phyloP scores from a whole-genome alignment of 2,888 invertebrate species.

The Neocrepidodera transversa region DNA sequence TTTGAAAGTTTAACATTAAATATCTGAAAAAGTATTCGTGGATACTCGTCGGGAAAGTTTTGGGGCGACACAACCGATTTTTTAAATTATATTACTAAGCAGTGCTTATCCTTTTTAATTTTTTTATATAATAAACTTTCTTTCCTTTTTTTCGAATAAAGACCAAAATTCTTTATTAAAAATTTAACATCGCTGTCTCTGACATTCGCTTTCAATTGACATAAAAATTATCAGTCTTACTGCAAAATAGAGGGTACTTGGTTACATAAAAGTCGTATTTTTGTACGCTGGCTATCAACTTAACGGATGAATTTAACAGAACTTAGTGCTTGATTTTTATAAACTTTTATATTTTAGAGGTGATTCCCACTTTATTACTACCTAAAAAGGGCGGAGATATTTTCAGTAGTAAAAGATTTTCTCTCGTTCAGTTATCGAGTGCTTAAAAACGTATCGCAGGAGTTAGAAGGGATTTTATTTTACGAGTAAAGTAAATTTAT shows the following conservation, averaged over 20 bases:
- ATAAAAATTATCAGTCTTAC: slow-evolving; percentile 17
- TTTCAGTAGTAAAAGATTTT: slow-evolving; percentile 22
- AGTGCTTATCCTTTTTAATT: too few relatives aligned
- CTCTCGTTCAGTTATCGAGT: slow-evolving; percentile 19
- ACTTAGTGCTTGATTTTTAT: slow-evolving; percentile 24
- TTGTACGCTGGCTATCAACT: slow-evolving; percentile 12
- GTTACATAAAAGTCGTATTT: slow-evolving; percentile 17
- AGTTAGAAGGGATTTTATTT: slow-evolving; percentile 15
- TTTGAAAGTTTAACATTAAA: too few relatives aligned
- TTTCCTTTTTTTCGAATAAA: too few relatives aligned
- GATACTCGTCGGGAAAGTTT: too few relatives aligned
- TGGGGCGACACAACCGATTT: too few relatives aligned
- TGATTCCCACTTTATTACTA: slow-evolving; percentile 23
- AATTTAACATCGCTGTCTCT: too few relatives aligned
- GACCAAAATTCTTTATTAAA: too few relatives aligned
- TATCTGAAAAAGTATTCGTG: too few relatives aligned
- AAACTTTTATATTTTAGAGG: slow-evolving; percentile 29
- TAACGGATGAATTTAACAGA: slow-evolving; percentile 13
- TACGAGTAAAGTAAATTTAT: slow-evolving; percentile 16
- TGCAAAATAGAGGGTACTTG: slow-evolving; percentile 9
- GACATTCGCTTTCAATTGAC: too few relatives aligned
- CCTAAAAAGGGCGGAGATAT: slow-evolving; percentile 23
- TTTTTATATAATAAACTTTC: too few relatives aligned
- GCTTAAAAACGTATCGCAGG: slow-evolving; percentile 14
- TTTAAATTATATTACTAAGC: too few relatives aligned